Percentiles rank a stretch among this genome's conserved stretches.
Evolutionary conservation across 2,113 vertebrate genomes (phyloP).

Genomic region (Psephotus haematonotus): DNA sequence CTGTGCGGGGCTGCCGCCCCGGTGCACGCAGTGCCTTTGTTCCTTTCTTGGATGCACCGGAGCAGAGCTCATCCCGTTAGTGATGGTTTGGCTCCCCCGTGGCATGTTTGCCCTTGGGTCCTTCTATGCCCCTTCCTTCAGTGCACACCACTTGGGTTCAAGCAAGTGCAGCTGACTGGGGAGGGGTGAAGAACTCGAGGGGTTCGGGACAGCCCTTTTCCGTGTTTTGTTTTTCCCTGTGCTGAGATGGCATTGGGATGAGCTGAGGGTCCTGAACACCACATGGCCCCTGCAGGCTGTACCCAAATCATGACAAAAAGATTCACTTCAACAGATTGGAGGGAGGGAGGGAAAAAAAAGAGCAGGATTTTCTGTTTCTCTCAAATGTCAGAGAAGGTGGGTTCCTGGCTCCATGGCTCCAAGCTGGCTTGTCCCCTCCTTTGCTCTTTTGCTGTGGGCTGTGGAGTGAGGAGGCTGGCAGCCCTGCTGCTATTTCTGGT

Average conservation of each 20-base stretch:
- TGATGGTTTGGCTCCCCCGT: neutral
- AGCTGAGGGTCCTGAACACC: neutral
- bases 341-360: neutral
- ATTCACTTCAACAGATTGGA: neutral
- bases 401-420: neutral
- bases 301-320: neutral
- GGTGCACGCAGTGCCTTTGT: constrained; percentile 10
- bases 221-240: neutral
- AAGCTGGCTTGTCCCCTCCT: constrained; percentile 1
- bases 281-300: neutral
- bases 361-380: neutral
- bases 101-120: neutral
- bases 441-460: constrained; percentile 43
- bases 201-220: neutral
- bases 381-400: neutral
- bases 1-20: neutral
- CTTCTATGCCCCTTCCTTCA: neutral
- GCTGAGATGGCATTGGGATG: neutral
- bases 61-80: constrained; percentile 17
- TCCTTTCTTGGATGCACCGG: neutral
- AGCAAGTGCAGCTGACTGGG: neutral
- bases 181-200: neutral
- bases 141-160: fast-evolving
- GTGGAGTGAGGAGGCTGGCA: constrained; percentile 25
- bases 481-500: constrained; percentile 17